These are phyloP conservation scores for Perodicticus potto DNA, from an alignment of 2,797 vertebrate genomes.

Conservation along the genomic window DNA sequence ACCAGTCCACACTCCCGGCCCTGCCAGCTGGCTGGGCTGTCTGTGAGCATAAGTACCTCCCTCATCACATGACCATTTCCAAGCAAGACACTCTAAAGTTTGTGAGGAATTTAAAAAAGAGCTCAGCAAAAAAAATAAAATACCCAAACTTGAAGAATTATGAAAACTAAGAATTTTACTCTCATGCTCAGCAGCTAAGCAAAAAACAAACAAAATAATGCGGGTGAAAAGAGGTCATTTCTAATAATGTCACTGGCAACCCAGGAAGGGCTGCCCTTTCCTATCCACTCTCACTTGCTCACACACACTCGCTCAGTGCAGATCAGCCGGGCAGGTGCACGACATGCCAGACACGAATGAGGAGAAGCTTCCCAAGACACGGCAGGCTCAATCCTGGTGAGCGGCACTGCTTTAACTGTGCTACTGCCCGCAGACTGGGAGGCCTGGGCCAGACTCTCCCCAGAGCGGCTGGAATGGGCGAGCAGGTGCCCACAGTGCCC, in stretches of 20 bases:
- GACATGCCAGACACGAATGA: neutral
- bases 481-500: rapidly evolving
- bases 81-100: neutral
- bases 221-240: neutral
- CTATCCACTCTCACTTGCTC: neutral
- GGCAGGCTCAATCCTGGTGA: neutral
- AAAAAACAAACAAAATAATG: neutral
- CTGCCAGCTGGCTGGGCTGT: neutral
- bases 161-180: neutral
- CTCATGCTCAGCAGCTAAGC: neutral
- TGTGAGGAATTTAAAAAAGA: neutral
- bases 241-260: too few relatives aligned
- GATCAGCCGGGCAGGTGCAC: neutral
- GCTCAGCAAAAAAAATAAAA: neutral
- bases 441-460: rapidly evolving
- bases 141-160: neutral
- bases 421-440: neutral
- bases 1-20: rapidly evolving
- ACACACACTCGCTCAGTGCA: neutral
- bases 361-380: neutral
- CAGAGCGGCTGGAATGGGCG: too few relatives aligned
- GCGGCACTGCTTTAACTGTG: neutral
- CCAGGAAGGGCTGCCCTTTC: rapidly evolving
- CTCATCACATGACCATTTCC: neutral
- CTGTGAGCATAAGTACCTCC: neutral